Percentiles rank a stretch among this genome's conserved stretches.
Conservation (phyloP, 2,797 vertebrate genomes). For the Rhyacichthys aspro region DNA sequence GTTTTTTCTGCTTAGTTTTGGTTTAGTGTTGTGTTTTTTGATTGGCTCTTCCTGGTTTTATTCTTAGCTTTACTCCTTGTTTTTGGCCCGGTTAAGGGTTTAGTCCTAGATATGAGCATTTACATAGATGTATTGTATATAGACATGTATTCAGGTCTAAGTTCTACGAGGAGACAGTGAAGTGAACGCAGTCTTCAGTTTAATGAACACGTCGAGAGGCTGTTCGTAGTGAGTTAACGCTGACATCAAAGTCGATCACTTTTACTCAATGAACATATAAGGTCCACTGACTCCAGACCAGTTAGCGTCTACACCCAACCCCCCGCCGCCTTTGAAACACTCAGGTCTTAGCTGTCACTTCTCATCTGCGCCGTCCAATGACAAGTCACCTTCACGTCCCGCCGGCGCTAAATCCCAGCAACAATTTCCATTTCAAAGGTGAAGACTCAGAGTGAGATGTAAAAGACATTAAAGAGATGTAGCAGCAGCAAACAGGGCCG, state of each 20-base stretch:
- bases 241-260: conserved; percentile 10
- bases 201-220: neutral
- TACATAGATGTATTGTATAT: no score
- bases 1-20: no score
- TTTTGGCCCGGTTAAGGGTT: no score
- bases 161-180: no score
- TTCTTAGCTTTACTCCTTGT: no score
- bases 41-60: no score
- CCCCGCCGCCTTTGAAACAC: conserved; percentile 26
- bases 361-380: conserved; percentile 37
- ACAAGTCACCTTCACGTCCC: conserved; percentile 56
- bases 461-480: conserved; percentile 12
- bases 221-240: neutral
- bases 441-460: no score
- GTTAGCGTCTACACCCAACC: conserved; percentile 19
- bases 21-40: no score
- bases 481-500: conserved; percentile 29
- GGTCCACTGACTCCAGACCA: conserved; percentile 24
- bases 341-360: conserved; percentile 41
- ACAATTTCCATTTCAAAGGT: conserved; percentile 62
- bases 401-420: conserved; percentile 15
- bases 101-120: no score
- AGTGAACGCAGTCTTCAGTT: neutral
- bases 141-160: no score
- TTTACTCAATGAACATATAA: neutral